Base-by-base conservation (phyloP, 2,888 invertebrate species). In the Ormyrus nitidulus region DNA sequence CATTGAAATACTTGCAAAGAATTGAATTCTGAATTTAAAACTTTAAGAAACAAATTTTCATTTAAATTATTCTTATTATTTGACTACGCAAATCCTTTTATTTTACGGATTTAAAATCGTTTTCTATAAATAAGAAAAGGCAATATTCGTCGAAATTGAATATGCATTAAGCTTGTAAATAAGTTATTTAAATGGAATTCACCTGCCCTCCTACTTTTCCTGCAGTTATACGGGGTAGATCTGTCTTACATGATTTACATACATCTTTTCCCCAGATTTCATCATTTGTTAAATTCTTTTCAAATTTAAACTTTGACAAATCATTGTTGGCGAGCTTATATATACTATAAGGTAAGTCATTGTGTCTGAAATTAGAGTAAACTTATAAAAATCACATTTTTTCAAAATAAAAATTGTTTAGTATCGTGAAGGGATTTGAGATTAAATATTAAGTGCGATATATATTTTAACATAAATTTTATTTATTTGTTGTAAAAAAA, bases 201-300 rank as follows among this genome's bases (percentile, higher is more conserved):
- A 92, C 92, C 88, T 93, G 93, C 9, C 92, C 93, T 10, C 92
- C 93, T 1, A 93, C 87, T 89, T 91, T 92, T 70, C 93, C 93
- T 81, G 89, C 78, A 61, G 85, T 85, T 49, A 93, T 85, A 74
- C 93, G 87, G 0, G 91, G 91, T 19, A 93, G 90, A 87, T 93
- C 93, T 1, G 93, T 93, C 83, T 90, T 91, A 76, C 91, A 91
- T 5, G 84, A 83, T 2, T 66, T 8, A 76, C 91, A 91, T 0
- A 76, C 83, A 5, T 81, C 58, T 10, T 19, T 82, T n/a, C 91
- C 91, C 91, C 91, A 93, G 70, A 86, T 82, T 2, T 86, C 82
- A 84, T 92, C 89, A 1, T 88, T 78, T 4, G 84, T 86, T 34
- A 92, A 86, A 86, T 92, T 86, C 8, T 84, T 84, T 2, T 90